Conservation (phyloP, 2,888 invertebrate species). For the Agrypnus murinus region DNA sequence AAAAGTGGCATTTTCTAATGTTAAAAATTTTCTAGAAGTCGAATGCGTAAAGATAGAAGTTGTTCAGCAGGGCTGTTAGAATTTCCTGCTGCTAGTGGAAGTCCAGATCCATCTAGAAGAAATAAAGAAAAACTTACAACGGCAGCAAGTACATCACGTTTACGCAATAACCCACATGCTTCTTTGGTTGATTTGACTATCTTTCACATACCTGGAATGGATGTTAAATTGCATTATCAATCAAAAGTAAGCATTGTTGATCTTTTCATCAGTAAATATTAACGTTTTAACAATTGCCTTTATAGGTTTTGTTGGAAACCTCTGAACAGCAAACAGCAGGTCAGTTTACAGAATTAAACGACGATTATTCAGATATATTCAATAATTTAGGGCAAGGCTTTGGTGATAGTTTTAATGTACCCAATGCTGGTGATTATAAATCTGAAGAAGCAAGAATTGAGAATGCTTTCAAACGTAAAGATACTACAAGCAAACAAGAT, state of each 20-base stretch:
- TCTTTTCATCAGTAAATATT: background rate
- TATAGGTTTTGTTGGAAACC: slow-evolving; percentile 32
- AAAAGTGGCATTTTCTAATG: too few species aligned
- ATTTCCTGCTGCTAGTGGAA: slow-evolving; percentile 64
- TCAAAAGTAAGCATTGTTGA: slow-evolving; percentile 64
- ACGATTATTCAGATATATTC: slow-evolving; percentile 33
- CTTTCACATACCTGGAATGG: slow-evolving; percentile 92
- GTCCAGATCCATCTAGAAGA: slow-evolving; percentile 68
- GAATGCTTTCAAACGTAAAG: slow-evolving; percentile 67
- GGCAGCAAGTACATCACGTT: slow-evolving; percentile 65
- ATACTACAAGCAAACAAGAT: slow-evolving; percentile 50
- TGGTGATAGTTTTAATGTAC: slow-evolving; percentile 43
- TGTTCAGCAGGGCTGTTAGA: slow-evolving; percentile 70
- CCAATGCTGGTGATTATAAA: slow-evolving; percentile 62
- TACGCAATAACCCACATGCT: slow-evolving; percentile 68
- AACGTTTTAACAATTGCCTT: background rate
- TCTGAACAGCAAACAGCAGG: slow-evolving; percentile 30
- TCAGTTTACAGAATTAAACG: slow-evolving; percentile 24
- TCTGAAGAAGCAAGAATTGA: slow-evolving; percentile 68
- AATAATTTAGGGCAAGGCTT: slow-evolving; percentile 30
- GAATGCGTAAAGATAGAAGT: slow-evolving; percentile 83
- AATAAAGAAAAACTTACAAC: slow-evolving; percentile 68
- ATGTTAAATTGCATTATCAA: slow-evolving; percentile 76
- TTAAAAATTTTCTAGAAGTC: slow-evolving; percentile 64
- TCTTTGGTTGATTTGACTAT: slow-evolving; percentile 85